Conservation (phyloP, 1,140 invertebrate species). For the Drosophila melanica region DNA sequence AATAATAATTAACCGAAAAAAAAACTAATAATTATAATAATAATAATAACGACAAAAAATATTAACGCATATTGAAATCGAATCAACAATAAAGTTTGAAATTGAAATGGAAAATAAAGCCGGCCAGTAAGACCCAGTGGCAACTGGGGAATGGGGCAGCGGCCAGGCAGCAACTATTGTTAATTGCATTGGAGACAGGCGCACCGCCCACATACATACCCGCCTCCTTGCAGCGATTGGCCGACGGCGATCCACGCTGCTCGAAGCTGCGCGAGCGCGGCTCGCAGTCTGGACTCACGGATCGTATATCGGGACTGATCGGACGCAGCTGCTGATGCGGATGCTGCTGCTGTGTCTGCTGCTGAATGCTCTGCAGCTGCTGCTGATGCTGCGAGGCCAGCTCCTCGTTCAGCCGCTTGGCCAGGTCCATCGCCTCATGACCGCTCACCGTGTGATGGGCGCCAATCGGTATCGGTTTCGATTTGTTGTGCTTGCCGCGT, state of each 20-base stretch:
- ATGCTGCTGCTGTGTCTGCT: constrained; percentile 23
- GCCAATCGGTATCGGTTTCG: constrained; percentile 89
- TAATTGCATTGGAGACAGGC: not conserved
- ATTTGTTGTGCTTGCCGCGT: constrained; percentile 74
- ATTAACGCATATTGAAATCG: constrained; percentile 5
- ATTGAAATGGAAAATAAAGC: constrained; percentile 26
- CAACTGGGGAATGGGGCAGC: not conserved
- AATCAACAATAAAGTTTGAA: constrained; percentile 28
- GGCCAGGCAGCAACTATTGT: not conserved
- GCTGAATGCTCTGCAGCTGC: constrained; percentile 21
- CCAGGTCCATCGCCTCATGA: constrained; percentile 90
- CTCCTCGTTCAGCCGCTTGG: constrained; percentile 89
- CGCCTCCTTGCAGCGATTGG: constrained; percentile 85
- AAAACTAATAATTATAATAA: not conserved
- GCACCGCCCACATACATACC: constrained; percentile 84
- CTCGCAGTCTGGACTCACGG: constrained; percentile 85
- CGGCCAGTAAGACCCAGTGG: not conserved
- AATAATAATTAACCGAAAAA: not conserved
- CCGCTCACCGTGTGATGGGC: constrained; percentile 89
- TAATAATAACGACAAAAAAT: constrained; percentile 7
- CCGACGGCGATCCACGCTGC: constrained; percentile 84
- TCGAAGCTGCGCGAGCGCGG: constrained; percentile 88
- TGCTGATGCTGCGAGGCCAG: constrained; percentile 86
- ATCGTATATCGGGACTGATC: constrained; percentile 84
- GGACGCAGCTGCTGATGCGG: constrained; percentile 55